phyloP scores from a whole-genome alignment of 2,888 invertebrate genomes.

The Hermaeophaga mercurialis region DNA sequence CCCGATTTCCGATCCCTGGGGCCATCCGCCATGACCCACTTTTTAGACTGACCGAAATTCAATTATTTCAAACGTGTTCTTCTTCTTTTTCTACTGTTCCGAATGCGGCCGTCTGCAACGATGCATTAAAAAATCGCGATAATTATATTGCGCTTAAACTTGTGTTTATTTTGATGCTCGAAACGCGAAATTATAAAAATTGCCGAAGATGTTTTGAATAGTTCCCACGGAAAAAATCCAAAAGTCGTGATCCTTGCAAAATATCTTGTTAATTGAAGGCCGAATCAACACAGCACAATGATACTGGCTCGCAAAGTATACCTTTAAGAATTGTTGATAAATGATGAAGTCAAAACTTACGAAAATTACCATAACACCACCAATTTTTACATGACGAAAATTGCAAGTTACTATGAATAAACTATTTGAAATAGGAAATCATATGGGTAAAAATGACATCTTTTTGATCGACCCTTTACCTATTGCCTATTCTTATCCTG shows the following conservation, averaged over 20 bases:
- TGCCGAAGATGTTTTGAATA: not conserved
- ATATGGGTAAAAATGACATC: too few relatives aligned
- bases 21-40: slow-evolving; percentile 23
- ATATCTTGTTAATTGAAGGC: not conserved
- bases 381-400: too few relatives aligned
- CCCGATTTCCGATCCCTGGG: slow-evolving; percentile 29
- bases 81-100: not conserved
- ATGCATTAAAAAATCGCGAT: slow-evolving; percentile 5
- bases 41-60: slow-evolving; percentile 26
- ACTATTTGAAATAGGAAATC: too few relatives aligned
- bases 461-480: too few relatives aligned
- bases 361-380: too few relatives aligned
- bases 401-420: too few relatives aligned
- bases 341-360: too few relatives aligned
- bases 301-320: too few relatives aligned
- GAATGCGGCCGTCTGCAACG: not conserved
- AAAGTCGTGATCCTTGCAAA: not conserved
- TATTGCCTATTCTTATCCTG: too few relatives aligned
- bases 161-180: slow-evolving; percentile 3
- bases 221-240: slow-evolving; percentile 4
- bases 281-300: too few relatives aligned
- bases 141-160: slow-evolving; percentile 8
- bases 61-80: slow-evolving; percentile 17
- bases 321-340: too few relatives aligned
- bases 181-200: slow-evolving; percentile 7